Evolutionary conservation across 2,888 invertebrate genomes (phyloP).

Genomic region (Disparrhopalites patrizii): DNA sequence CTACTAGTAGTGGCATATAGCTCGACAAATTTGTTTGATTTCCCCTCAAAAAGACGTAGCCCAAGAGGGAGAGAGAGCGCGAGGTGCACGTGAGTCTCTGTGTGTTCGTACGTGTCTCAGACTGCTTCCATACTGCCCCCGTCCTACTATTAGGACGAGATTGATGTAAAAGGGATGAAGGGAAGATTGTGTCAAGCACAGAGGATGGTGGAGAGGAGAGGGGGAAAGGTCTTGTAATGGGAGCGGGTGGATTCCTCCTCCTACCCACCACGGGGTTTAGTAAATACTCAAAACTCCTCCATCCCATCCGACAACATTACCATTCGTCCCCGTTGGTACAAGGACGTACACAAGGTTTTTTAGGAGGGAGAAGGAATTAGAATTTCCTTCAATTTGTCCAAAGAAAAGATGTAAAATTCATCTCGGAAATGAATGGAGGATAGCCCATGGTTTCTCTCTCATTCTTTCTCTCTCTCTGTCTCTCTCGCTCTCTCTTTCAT

Average conservation of each 20-base stretch:
- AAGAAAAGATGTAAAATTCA: slow-evolving; percentile 22
- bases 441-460: no score
- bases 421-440: slow-evolving; percentile 25
- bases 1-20: no score
- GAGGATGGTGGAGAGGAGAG: not conserved
- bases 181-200: not conserved
- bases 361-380: slow-evolving; percentile 18
- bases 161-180: not conserved
- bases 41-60: slow-evolving; percentile 31
- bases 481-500: no score
- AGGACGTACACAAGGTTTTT: not conserved
- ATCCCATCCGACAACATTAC: not conserved
- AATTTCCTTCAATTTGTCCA: slow-evolving; percentile 24
- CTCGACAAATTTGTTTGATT: slow-evolving; percentile 34
- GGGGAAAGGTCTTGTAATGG: no score
- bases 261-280: slow-evolving; percentile 4
- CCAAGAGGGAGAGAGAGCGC: slow-evolving; percentile 20
- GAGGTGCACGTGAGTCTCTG: slow-evolving; percentile 21
- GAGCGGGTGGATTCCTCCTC: slow-evolving; percentile 9
- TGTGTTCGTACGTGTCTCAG: not conserved
- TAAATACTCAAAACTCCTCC: not conserved
- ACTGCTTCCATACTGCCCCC: not conserved
- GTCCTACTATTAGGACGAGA: not conserved
- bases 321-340: not conserved
- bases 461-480: no score